Base-by-base conservation (phyloP, 92 coral and sea anemone genomes). In the Porites lobata region DNA sequence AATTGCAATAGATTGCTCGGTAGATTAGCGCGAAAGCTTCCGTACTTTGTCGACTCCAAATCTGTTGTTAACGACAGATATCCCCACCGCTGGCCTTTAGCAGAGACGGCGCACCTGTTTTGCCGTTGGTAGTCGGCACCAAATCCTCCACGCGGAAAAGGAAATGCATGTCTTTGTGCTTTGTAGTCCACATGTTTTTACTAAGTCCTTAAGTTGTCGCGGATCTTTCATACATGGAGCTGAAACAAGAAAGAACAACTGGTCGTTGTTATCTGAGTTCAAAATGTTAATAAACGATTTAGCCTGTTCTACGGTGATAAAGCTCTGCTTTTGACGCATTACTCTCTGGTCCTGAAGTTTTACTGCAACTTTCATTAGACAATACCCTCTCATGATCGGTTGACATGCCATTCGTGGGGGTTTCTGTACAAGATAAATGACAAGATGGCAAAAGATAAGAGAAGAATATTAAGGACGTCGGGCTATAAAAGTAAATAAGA, bases 171-270 rank as follows among this genome's bases (percentile, higher is more conserved):
- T 58, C 43, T 62, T 78, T 18, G 72, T 17, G 17, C 29, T 29
- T 78, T 62, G 22, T 15, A 7, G 8, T 78, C 82, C 82, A 78
- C 82, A 65, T 61, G 59, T 1, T 62, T 29, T 78, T 6, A 78
- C 26, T 1, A 19, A 78, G 59, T 61, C 59, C 69, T 38, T 65
- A 19, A 38, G 32, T 32, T 78, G 71, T 63, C 43, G 82, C 69
- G 82, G 82, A 58, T 78, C 82, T 78, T n/a, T 78, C 24, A 62
- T 78, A 65, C 82, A 78, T 78, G 54, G 82, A 78, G 18, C 72
- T 59, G 72, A 78, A 78, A 78, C 19, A 15, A 78, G 24, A 78
- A 78, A 62, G 59, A 5, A 78, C 7, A 78, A 21, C 72, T 78
- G 82, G 43, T 63, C 47, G 53, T 78, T 9, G 11, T 47, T 78